Conservation (phyloP, 2,797 vertebrate genomes). For the Halcyon chelicuti region DNA sequence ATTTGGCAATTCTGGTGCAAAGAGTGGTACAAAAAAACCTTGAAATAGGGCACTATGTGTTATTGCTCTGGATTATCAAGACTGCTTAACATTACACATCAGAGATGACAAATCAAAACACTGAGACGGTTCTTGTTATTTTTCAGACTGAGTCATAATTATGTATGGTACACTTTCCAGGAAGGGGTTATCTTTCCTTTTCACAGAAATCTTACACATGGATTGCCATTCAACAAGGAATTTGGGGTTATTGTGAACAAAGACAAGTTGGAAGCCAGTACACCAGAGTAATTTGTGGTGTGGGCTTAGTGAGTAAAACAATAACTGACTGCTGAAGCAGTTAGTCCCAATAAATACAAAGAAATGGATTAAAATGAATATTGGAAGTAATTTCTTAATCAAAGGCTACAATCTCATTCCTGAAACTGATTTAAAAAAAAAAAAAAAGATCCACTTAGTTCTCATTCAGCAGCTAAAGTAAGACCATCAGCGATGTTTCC, state of each 20-base stretch:
- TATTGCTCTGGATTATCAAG: neutral
- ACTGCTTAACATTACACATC: neutral
- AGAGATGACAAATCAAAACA: neutral
- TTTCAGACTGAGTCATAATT: constrained; percentile 28
- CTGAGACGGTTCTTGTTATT: neutral
- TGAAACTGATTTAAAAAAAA: neutral
- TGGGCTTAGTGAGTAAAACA: neutral
- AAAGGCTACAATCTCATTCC: neutral
- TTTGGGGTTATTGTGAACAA: neutral
- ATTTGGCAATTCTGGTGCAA: neutral
- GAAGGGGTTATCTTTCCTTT: constrained; percentile 9
- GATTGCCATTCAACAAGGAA: constrained; percentile 9
- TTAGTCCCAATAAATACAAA: neutral
- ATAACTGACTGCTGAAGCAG: neutral
- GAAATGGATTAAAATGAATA: neutral
- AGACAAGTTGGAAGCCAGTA: neutral
- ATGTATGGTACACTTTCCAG: constrained; percentile 11
- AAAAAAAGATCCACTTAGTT: neutral
- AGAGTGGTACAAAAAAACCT: neutral
- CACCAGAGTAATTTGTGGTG: neutral
- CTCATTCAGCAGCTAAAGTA: neutral
- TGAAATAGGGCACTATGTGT: neutral
- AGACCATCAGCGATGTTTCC: neutral
- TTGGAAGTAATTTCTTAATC: neutral
- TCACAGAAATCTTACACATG: neutral